Conservation (phyloP, 2,797 vertebrate species). For the Mus spretus region DNA sequence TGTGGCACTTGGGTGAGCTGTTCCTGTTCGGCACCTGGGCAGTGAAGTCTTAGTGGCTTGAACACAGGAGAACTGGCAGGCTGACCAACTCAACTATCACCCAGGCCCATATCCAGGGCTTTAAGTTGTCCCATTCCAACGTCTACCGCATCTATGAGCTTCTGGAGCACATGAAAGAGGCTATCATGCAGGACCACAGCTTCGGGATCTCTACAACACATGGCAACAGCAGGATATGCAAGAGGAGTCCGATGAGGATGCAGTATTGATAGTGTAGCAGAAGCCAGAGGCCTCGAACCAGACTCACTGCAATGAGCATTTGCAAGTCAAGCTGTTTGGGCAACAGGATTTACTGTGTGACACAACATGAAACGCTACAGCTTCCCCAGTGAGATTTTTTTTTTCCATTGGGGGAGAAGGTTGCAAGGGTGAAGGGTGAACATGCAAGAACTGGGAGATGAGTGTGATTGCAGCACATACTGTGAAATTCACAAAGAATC, state of each 20-base stretch:
- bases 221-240: background rate
- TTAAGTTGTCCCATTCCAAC: background rate
- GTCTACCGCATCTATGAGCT: background rate
- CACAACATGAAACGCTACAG: background rate
- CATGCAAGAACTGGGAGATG: background rate
- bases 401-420: background rate
- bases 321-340: background rate
- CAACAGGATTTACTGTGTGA: background rate
- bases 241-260: background rate
- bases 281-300: background rate
- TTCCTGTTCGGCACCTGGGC: background rate
- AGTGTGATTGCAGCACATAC: background rate
- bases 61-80: background rate
- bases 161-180: background rate
- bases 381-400: background rate
- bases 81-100: background rate
- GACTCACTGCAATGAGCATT: background rate
- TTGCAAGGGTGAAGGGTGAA: background rate
- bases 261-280: background rate
- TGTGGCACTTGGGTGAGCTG: background rate
- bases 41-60: background rate
- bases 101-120: background rate
- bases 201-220: background rate
- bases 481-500: background rate
- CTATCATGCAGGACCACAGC: background rate